phyloP scores from a whole-genome alignment of 1,140 invertebrate species.

The Steinernema khuongi region DNA sequence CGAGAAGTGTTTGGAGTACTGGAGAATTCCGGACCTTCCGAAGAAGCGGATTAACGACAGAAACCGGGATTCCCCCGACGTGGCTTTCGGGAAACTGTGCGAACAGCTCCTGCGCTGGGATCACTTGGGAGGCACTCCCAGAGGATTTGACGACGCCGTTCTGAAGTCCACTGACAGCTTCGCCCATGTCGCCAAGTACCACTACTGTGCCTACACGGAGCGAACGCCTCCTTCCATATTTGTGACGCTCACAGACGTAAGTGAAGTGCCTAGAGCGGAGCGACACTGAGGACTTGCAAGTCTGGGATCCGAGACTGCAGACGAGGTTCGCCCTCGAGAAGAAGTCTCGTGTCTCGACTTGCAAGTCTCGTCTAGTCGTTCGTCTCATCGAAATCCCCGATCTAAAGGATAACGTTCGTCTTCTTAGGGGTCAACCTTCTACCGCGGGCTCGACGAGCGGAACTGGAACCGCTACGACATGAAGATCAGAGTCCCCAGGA shows the following conservation, averaged over 20 bases:
- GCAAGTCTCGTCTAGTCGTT: too few species aligned
- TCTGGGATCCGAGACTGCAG: too few species aligned
- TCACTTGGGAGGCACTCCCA: background rate
- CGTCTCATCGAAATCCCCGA: too few species aligned
- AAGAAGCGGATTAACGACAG: background rate
- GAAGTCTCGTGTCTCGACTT: too few species aligned
- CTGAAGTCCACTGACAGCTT: background rate
- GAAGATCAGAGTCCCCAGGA: background rate
- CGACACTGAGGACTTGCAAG: too few species aligned
- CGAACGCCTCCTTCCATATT: background rate
- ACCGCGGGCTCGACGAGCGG: background rate
- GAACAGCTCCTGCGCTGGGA: background rate
- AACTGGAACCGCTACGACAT: background rate
- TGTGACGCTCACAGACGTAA: background rate
- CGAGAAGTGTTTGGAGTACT: constrained; percentile 39
- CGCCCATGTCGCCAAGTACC: background rate
- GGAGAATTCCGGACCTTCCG: constrained; percentile 32
- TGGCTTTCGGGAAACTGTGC: background rate
- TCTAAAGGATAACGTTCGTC: background rate
- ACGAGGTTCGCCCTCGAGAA: too few species aligned
- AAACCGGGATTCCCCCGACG: background rate
- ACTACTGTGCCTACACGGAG: background rate
- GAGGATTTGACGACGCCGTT: background rate
- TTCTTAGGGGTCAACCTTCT: background rate
- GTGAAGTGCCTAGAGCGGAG: too few species aligned